Conservation (phyloP, 2,888 invertebrate genomes). For the Chymomyza fuscimana region DNA sequence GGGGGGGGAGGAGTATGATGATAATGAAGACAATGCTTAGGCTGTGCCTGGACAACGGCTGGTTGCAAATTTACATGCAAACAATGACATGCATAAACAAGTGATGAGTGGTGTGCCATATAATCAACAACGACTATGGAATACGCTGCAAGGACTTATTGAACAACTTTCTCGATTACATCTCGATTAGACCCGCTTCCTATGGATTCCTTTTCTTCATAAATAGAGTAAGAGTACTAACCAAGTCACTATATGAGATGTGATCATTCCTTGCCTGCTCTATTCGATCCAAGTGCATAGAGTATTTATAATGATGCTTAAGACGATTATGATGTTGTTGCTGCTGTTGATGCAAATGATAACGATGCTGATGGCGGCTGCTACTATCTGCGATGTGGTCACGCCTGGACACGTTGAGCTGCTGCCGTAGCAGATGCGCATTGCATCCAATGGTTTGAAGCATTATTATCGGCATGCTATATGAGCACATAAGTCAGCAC, state of each 20-base stretch:
- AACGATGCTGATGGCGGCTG: not conserved
- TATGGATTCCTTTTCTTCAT: no score
- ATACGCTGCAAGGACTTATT: not conserved
- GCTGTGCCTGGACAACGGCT: not conserved
- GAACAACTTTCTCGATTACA: no score
- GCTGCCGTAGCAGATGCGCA: not conserved
- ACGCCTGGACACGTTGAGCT: constrained; percentile 38
- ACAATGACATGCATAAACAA: constrained; percentile 71
- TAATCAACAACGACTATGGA: not conserved
- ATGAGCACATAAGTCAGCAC: not conserved
- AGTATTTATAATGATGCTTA: not conserved
- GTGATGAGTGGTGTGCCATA: constrained; percentile 34
- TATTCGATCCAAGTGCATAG: no score
- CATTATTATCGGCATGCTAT: not conserved
- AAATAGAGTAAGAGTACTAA: no score
- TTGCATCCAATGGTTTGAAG: constrained; percentile 1
- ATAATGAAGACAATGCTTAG: not conserved
- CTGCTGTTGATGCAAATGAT: not conserved
- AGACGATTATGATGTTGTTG: not conserved
- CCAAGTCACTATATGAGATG: no score
- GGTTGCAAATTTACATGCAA: constrained; percentile 64
- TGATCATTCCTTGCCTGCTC: no score
- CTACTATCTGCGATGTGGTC: constrained; percentile 10
- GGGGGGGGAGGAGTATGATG: not conserved
- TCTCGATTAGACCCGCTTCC: no score